Evolutionary conservation across 2,797 vertebrate species (phyloP).

Genomic region (Luscinia luscinia): DNA sequence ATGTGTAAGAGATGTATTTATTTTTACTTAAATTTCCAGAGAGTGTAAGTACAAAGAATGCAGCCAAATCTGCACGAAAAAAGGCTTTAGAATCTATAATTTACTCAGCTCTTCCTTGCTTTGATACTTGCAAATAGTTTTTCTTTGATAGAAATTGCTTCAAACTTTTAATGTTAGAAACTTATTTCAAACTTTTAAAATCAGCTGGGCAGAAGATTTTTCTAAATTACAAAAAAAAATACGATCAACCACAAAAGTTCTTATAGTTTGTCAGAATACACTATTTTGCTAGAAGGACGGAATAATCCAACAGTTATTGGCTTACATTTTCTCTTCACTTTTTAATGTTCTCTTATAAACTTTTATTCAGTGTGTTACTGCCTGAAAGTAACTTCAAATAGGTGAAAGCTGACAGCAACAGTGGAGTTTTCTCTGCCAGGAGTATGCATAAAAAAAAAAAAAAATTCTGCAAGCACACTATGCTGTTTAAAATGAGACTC

Average conservation of each 20-base stretch:
- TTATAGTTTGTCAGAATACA: neutral
- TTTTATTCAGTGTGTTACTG: neutral
- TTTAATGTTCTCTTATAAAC: neutral
- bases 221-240: neutral
- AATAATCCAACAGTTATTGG: neutral
- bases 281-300: neutral
- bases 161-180: neutral
- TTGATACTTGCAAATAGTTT: neutral
- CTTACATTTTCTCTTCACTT: neutral
- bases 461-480: neutral
- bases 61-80: neutral
- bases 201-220: neutral
- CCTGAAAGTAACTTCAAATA: neutral
- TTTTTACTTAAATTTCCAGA: neutral
- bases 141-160: neutral
- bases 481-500: slow-evolving; percentile 16
- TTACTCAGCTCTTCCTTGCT: neutral
- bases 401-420: slow-evolving; percentile 9
- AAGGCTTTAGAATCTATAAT: neutral
- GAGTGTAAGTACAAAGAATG: neutral
- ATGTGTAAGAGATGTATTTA: neutral
- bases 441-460: neutral
- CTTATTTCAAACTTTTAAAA: neutral
- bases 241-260: neutral
- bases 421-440: neutral